Percentiles rank a stretch among this genome's conserved stretches.
phyloP scores from a whole-genome alignment of 1,140 invertebrate genomes.

The Platyura marginata region DNA sequence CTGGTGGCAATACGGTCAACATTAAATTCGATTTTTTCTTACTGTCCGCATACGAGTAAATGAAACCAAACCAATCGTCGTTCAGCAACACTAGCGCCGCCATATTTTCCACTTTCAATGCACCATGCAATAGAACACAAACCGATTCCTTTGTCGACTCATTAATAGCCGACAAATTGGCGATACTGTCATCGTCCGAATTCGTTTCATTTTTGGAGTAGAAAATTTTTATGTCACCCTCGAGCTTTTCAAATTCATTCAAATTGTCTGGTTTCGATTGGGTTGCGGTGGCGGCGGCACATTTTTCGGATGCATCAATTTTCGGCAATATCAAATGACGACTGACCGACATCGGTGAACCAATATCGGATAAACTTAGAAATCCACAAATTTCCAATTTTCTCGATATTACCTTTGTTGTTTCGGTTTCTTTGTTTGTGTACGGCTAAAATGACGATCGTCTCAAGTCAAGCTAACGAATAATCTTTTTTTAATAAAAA shows the following conservation, averaged over 20 bases:
- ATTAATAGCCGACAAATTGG: conserved; percentile 2
- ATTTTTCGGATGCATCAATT: conserved; percentile 9
- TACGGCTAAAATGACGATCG: conserved; percentile 29
- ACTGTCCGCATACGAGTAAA: conserved; percentile 85
- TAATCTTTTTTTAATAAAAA: conserved; percentile 5
- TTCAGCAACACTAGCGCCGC: conserved; percentile 60
- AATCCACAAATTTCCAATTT: conserved; percentile 65
- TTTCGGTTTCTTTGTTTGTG: conserved; percentile 32
- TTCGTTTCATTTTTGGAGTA: conserved; percentile 37
- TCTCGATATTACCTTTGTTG: conserved; percentile 38
- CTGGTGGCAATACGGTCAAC: conserved; percentile 73
- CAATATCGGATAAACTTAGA: conserved; percentile 61
- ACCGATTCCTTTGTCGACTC: conserved; percentile 55
- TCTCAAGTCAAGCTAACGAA: background rate
- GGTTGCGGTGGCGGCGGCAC: conserved; percentile 9
- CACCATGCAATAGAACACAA: conserved; percentile 86
- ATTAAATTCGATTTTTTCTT: conserved; percentile 93
- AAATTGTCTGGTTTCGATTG: conserved; percentile 28
- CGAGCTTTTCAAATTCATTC: conserved; percentile 34
- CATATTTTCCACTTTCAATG: conserved; percentile 80
- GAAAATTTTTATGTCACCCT: conserved; percentile 25
- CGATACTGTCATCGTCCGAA: conserved; percentile 30
- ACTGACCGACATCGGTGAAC: conserved; percentile 85
- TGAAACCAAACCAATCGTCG: conserved; percentile 82
- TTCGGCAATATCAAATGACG: conserved; percentile 74